Base-by-base conservation (phyloP, 2,113 vertebrate genomes). In the Pomatostomus ruficeps region DNA sequence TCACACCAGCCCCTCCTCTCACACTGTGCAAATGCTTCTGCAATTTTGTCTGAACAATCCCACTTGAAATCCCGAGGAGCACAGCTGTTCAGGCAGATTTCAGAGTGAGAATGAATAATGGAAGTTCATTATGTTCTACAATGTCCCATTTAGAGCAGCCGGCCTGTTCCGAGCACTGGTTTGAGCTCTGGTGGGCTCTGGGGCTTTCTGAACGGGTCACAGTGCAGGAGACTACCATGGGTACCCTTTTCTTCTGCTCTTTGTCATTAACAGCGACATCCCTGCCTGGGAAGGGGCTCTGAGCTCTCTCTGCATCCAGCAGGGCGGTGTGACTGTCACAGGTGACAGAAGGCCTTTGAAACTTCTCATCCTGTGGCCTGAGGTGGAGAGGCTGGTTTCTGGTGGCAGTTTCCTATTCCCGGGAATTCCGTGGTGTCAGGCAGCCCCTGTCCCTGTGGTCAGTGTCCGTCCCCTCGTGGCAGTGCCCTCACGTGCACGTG, bases 401-500 rank as follows among this genome's bases (percentile, higher is more conserved):
- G 46, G 7, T 5, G 1, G 1, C 57, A 22, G 18, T 46, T 45
- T n/a, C 45, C 36, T 57, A 62, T 36, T 24, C 10, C 36, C 43
- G 76, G 43, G 46, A 26, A 12, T 74, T 67, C 59, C 17, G 45
- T 45, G 38, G 25, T 57, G 68, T 33, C 55, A 26, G 52, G 73
- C 58, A 36, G 17, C 11, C n/a, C 8, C 21, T 28, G 7, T 17
- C 11, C 1, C 2, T 21, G 4, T 0, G 9, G 21, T 11, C 78
- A 13, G 20, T 29, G 67, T 16, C 57, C 28, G 4, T 52, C 49
- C 38, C 22, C 59, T 28, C 18, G 0, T 35, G 54, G 51, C 71
- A 67, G 31, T 14, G 49, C n/a, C n/a, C 43, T 3, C 22, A 0
- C 0, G 6, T n/a, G 57, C 52, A 4, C 14, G 0, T 6, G 28